Evolutionary conservation across 2,888 invertebrate genomes (phyloP).

Genomic region (Eupithecia dodoneata): DNA sequence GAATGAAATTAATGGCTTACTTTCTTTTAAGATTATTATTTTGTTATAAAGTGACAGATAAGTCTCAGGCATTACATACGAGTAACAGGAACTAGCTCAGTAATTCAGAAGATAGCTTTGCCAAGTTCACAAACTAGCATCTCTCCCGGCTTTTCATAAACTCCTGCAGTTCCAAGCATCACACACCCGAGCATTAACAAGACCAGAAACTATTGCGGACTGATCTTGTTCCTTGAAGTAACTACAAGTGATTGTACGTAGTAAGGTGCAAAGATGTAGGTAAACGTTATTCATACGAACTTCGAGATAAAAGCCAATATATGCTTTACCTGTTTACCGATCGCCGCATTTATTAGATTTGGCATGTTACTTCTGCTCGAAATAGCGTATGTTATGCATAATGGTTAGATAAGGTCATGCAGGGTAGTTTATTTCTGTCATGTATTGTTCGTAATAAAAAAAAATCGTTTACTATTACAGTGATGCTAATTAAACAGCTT

Average conservation of each 20-base stretch:
- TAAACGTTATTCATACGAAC: not conserved
- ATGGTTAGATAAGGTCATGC: too few relatives aligned
- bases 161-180: conserved; percentile 16
- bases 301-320: not conserved
- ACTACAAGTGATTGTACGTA: conserved; percentile 4
- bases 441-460: too few relatives aligned
- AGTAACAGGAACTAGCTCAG: not conserved
- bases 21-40: not conserved
- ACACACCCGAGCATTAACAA: conserved; percentile 25
- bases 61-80: not conserved
- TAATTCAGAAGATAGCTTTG: conserved; percentile 10
- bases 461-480: too few relatives aligned
- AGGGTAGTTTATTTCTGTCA: too few relatives aligned
- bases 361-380: too few relatives aligned
- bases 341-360: too few relatives aligned
- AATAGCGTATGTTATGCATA: too few relatives aligned
- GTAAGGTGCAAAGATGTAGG: not conserved
- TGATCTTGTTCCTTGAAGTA: conserved; percentile 12
- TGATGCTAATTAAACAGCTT: too few relatives aligned
- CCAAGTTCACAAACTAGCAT: conserved; percentile 20
- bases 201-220: conserved; percentile 19
- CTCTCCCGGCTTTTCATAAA: conserved; percentile 14
- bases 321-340: not conserved
- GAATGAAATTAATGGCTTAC: not conserved
- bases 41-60: not conserved